Evolutionary conservation across 2,888 invertebrate genomes (phyloP), one percentile per base, ranked within the genome.

Genomic region (Meteorus cinctellus): DNA sequence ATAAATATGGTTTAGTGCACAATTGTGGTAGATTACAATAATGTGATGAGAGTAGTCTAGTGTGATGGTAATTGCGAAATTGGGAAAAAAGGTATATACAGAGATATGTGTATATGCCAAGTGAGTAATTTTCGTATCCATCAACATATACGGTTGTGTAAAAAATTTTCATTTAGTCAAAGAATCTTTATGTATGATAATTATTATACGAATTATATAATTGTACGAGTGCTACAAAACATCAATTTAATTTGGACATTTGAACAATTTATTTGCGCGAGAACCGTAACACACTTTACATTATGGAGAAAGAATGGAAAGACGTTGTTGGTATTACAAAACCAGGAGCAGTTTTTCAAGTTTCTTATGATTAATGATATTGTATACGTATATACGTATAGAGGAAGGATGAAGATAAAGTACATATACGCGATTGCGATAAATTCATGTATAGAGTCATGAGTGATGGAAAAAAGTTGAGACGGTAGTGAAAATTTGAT

Each of bases 401-500:
- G 3, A 19, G 6, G 16, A 62, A 14, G 29, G 31, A 62, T 29
- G 16, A 62, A 2, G 27, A 29, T 29, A 16, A 31, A 29, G 31
- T 14, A 29, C 0, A 62, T 62, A 29, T 14, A 62, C 10, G 10
- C 10, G 10, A 10, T 6, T 16, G 24, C 16, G 29, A 6, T 67
- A 41, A 67, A 27, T n/a, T 16, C 51, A n/a, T n/a, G 16, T 19
- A 55, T 19, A 55, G 2, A 55, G 8, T 55, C 19, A 55, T 19
- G 19, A 55, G 19, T 24, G 55, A 55, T 48, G 29, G 48, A 48
- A 27, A 67, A 16, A 16, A 48, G n/a, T 67, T 16, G 48, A 41
- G 70, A 60, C 60, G 60, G 36, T 70, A 41, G 70, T 59, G 59
- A 59, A 36, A 41, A 70, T 70, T 60, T 41, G 59, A 70, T 60